Percentiles rank a stretch among this genome's conserved stretches.
Conservation (phyloP, 2,113 vertebrate species). For the Suncus etruscus region DNA sequence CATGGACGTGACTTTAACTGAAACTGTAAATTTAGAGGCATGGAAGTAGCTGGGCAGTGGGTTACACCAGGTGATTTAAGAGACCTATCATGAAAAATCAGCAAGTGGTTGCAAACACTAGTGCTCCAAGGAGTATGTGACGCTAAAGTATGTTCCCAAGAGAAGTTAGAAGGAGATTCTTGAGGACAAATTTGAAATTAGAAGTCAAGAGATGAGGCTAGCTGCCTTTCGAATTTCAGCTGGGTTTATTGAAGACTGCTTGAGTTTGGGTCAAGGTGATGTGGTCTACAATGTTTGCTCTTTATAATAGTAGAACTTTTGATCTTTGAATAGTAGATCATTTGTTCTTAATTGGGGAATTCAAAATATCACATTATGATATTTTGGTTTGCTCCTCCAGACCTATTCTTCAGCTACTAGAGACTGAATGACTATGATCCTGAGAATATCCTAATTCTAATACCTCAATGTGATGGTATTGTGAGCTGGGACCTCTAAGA, state of each 20-base stretch:
- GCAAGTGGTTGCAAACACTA: slow-evolving; percentile 78
- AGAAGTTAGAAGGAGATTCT: slow-evolving; percentile 72
- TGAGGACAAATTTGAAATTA: slow-evolving; percentile 56
- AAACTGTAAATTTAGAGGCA: slow-evolving; percentile 84
- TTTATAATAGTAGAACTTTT: background rate
- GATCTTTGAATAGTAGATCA: too few relatives aligned
- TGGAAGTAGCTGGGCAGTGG: slow-evolving; percentile 69
- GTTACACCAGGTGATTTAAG: slow-evolving; percentile 84
- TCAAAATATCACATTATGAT: background rate
- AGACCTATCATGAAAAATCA: slow-evolving; percentile 78
- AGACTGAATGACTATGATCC: background rate
- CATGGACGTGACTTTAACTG: slow-evolving; percentile 83
- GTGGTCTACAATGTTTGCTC: background rate
- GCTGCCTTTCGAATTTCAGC: background rate
- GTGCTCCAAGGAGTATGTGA: slow-evolving; percentile 73
- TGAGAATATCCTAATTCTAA: background rate
- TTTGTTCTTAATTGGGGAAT: background rate
- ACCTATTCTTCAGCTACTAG: background rate
- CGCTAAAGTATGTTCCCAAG: background rate
- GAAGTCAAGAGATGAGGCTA: background rate
- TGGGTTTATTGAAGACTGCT: background rate
- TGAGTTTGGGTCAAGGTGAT: background rate
- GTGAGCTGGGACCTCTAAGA: background rate
- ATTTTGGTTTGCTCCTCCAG: background rate
- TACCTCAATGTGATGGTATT: background rate